These are phyloP conservation scores for Mylabris sibirica DNA, from an alignment of 2,888 invertebrate genomes.

Conservation along the genomic window DNA sequence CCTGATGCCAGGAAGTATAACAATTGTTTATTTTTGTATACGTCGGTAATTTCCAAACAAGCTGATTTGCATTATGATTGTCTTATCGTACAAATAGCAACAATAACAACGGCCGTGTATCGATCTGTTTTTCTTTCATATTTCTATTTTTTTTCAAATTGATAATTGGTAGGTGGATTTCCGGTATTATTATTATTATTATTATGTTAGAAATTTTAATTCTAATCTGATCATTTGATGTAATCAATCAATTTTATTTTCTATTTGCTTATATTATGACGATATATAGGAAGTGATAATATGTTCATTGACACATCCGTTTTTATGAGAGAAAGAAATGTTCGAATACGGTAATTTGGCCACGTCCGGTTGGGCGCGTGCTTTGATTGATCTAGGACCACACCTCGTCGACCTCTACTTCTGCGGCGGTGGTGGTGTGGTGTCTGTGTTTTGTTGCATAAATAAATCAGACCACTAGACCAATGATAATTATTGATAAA, in stretches of 20 bases:
- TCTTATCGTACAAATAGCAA: background rate
- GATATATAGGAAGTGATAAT: constrained; percentile 27
- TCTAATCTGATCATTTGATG: background rate
- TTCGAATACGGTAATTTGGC: constrained; percentile 50
- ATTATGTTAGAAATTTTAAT: background rate
- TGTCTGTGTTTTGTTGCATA: background rate
- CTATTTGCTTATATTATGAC: constrained; percentile 21
- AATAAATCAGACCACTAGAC: background rate
- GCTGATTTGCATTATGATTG: background rate
- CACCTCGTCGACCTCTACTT: constrained; percentile 36
- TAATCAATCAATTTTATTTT: background rate
- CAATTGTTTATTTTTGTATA: constrained; percentile 5
- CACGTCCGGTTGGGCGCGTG: constrained; percentile 53
- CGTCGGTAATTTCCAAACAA: background rate
- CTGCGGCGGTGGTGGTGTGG: background rate
- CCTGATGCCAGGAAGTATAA: background rate
- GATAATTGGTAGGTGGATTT: background rate
- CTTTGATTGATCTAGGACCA: constrained; percentile 49
- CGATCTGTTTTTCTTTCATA: background rate
- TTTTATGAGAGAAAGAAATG: constrained; percentile 44
- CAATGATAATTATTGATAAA: constrained; percentile 1
- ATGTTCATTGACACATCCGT: constrained; percentile 42
- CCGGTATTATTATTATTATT: background rate
- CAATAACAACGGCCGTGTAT: background rate
- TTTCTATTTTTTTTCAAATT: background rate